phyloP scores from a whole-genome alignment of 2,797 vertebrate species.

The Macropus fuliginosus region DNA sequence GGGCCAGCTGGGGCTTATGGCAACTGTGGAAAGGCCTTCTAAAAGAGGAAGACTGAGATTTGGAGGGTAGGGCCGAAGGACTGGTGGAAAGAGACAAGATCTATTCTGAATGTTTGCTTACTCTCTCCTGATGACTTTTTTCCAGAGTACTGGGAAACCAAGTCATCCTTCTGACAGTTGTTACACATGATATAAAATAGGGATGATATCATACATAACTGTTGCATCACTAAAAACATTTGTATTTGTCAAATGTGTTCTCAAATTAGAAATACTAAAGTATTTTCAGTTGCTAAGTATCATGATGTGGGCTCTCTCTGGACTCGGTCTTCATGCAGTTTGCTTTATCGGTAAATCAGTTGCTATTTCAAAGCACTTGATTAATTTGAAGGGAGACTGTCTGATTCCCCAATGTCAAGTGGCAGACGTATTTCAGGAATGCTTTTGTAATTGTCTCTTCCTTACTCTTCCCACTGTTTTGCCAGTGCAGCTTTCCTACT shows the following conservation, averaged over 20 bases:
- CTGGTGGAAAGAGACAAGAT: conserved; percentile 43
- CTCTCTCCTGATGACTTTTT: conserved; percentile 14
- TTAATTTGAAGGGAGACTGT: conserved; percentile 41
- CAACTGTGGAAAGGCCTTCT: background rate
- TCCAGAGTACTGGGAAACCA: conserved; percentile 48
- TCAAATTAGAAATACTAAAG: conserved; percentile 64
- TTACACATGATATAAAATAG: conserved; percentile 41
- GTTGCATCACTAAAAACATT: conserved; percentile 42
- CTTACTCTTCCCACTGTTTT: conserved; percentile 42
- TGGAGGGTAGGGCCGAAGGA: conserved; percentile 44
- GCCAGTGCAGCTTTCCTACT: conserved; percentile 8
- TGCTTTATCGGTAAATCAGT: conserved; percentile 56
- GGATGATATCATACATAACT: conserved; percentile 44
- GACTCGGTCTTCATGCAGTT: conserved; percentile 39
- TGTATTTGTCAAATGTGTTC: conserved; percentile 59
- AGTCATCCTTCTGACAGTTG: conserved; percentile 53
- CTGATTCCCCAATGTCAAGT: conserved; percentile 41
- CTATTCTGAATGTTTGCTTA: conserved; percentile 47
- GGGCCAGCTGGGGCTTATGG: background rate
- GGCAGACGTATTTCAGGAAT: conserved; percentile 48
- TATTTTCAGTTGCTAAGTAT: conserved; percentile 31
- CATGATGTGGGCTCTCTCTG: conserved; percentile 12
- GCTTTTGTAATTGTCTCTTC: conserved; percentile 36
- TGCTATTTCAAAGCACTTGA: conserved; percentile 60
- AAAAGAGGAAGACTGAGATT: conserved; percentile 4